Percentiles rank a stretch among this genome's conserved stretches.
Evolutionary conservation across 2,888 invertebrate genomes (phyloP).

Genomic region (Philopedon plagiatum): DNA sequence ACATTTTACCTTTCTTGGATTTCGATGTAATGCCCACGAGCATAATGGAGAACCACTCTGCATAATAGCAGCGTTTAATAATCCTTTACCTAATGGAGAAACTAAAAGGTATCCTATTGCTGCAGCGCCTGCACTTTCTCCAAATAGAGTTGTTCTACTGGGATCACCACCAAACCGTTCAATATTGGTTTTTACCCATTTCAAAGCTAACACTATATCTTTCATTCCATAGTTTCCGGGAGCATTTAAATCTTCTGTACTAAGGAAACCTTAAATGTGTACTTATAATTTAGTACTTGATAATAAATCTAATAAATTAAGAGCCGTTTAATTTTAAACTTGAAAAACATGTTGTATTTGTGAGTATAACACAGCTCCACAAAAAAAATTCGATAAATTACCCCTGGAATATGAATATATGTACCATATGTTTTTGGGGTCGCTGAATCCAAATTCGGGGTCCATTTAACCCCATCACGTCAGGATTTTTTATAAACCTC

Average conservation of each 20-base stretch:
- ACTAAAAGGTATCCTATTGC: constrained; percentile 40
- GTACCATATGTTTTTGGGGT: too few species aligned
- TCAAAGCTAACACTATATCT: constrained; percentile 42
- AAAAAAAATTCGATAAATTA: too few species aligned
- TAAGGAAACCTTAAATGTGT: constrained; percentile 41
- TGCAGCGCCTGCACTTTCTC: constrained; percentile 48
- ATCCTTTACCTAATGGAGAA: constrained; percentile 21
- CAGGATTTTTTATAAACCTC: too few species aligned
- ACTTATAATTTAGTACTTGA: too few species aligned
- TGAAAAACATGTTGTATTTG: too few species aligned
- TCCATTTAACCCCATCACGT: too few species aligned
- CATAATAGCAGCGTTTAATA: constrained; percentile 42
- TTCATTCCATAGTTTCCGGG: constrained; percentile 50
- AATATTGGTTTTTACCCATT: constrained; percentile 47
- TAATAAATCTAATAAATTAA: too few species aligned
- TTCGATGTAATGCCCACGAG: constrained; percentile 40
- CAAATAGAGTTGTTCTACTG: constrained; percentile 39
- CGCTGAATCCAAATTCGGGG: too few species aligned
- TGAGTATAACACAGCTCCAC: too few species aligned
- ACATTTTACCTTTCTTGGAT: constrained; percentile 38
- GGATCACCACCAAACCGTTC: constrained; percentile 42
- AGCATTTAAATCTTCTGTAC: constrained; percentile 35
- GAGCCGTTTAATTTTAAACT: too few species aligned
- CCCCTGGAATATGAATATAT: too few species aligned
- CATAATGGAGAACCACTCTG: constrained; percentile 46